These are phyloP conservation scores for Podarcis lilfordi DNA, from an alignment of 2,797 vertebrate species.

Conservation along the genomic window DNA sequence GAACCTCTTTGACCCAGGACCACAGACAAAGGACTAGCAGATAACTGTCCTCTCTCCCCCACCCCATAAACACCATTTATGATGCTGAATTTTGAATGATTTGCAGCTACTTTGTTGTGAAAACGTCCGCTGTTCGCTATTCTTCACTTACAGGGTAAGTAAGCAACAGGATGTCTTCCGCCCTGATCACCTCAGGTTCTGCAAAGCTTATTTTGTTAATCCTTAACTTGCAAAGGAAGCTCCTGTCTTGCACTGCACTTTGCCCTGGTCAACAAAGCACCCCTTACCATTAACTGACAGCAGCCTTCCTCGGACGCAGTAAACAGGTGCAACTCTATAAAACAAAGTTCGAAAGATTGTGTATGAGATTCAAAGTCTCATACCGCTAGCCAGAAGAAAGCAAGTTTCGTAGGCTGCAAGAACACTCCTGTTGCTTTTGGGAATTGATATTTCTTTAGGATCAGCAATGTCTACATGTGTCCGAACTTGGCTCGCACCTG, in stretches of 20 bases:
- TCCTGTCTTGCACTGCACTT: neutral
- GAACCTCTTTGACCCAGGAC: neutral
- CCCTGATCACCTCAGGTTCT: neutral
- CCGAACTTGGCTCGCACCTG: neutral
- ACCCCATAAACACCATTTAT: neutral
- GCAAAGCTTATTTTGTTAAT: neutral
- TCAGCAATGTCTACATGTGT: neutral
- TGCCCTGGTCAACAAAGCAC: neutral
- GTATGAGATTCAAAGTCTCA: neutral
- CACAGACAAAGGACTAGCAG: neutral
- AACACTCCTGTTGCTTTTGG: neutral
- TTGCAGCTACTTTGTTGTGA: neutral
- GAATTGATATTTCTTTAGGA: neutral
- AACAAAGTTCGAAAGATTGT: neutral
- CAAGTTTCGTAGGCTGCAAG: neutral
- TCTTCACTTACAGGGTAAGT: neutral
- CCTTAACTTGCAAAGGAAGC: neutral
- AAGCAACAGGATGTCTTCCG: neutral
- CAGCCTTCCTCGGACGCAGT: neutral
- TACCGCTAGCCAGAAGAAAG: neutral
- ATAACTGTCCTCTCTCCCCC: no score
- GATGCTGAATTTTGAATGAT: no score
- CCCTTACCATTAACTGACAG: neutral
- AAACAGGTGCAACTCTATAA: neutral
- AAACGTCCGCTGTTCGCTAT: neutral